phyloP scores from a whole-genome alignment of 2,113 vertebrate genomes.

The Colinus virginianus region DNA sequence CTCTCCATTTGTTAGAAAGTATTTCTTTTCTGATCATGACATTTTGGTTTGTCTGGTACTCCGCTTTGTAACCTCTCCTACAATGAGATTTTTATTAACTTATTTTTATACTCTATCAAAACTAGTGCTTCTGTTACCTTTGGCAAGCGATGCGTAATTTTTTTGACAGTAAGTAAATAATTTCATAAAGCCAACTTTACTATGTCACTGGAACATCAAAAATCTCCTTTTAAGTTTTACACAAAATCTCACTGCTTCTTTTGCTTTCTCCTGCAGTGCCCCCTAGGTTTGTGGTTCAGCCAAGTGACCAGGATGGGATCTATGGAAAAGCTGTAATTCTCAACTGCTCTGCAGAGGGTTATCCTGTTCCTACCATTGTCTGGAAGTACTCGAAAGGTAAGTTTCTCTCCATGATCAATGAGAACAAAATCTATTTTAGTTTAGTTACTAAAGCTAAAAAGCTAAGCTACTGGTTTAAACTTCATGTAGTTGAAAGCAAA shows the following conservation, averaged over 20 bases:
- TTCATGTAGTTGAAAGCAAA: neutral
- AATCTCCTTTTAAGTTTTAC: neutral
- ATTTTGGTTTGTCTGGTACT: neutral
- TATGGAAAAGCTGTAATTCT: conserved; percentile 97
- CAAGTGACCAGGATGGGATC: conserved; percentile 96
- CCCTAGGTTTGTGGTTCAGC: conserved; percentile 97
- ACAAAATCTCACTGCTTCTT: neutral
- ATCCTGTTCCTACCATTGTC: conserved; percentile 95
- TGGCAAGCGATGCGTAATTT: neutral
- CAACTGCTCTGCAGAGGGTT: conserved; percentile 97
- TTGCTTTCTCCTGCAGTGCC: conserved; percentile 83
- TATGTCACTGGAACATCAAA: neutral
- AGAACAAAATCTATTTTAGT: neutral
- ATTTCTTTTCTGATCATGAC: neutral
- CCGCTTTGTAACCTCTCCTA: neutral
- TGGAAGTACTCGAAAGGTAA: conserved; percentile 99
- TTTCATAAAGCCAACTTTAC: neutral
- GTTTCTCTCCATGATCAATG: neutral
- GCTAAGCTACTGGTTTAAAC: neutral
- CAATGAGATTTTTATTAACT: neutral
- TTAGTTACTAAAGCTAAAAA: too few species aligned
- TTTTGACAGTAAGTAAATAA: neutral
- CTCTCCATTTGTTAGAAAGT: neutral
- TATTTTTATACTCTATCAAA: neutral
- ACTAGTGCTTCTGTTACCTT: neutral